A percentile compares a stretch with the other conserved stretches of the same genome.
Evolutionary conservation across 2,113 vertebrate genomes (phyloP).

Genomic region (Scomber colias): DNA sequence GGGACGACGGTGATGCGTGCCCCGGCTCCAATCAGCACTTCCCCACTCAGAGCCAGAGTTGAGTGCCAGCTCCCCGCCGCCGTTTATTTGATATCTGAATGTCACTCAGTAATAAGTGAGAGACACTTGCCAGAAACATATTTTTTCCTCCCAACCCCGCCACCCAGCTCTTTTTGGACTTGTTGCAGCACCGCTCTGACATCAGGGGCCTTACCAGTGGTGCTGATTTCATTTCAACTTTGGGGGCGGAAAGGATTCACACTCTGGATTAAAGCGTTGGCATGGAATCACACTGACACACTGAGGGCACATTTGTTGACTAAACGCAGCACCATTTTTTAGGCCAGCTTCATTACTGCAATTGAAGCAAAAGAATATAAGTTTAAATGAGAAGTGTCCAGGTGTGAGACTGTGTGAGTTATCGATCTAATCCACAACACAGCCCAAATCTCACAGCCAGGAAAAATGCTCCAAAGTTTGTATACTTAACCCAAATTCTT

Average conservation of each 20-base stretch:
- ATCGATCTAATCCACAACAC: conserved; percentile 5
- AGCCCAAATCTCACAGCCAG: neutral
- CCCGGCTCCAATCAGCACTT: conserved; percentile 51
- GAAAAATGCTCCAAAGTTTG: neutral
- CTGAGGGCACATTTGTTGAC: conserved; percentile 7
- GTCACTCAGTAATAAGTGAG: conserved; percentile 60
- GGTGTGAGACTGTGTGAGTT: neutral
- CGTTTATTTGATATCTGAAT: conserved; percentile 65
- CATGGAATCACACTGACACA: conserved; percentile 21
- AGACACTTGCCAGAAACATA: conserved; percentile 47
- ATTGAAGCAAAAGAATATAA: neutral
- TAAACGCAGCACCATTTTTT: conserved; percentile 13
- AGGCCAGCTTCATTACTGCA: neutral
- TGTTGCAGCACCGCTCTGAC: conserved; percentile 52
- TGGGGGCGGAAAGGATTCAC: conserved; percentile 10
- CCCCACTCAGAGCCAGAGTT: conserved; percentile 55
- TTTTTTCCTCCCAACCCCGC: neutral
- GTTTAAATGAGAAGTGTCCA: conserved; percentile 9
- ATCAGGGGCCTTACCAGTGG: conserved; percentile 4
- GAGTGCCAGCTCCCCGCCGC: conserved; percentile 54
- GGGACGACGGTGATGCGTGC: conserved; percentile 19
- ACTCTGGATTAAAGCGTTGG: conserved; percentile 27
- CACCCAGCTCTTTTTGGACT: conserved; percentile 47
- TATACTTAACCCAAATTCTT: neutral
- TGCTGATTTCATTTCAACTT: conserved; percentile 47